These are phyloP conservation scores for Drosophila fungiperda DNA, from an alignment of 2,888 invertebrate genomes.

Conservation along the genomic window DNA sequence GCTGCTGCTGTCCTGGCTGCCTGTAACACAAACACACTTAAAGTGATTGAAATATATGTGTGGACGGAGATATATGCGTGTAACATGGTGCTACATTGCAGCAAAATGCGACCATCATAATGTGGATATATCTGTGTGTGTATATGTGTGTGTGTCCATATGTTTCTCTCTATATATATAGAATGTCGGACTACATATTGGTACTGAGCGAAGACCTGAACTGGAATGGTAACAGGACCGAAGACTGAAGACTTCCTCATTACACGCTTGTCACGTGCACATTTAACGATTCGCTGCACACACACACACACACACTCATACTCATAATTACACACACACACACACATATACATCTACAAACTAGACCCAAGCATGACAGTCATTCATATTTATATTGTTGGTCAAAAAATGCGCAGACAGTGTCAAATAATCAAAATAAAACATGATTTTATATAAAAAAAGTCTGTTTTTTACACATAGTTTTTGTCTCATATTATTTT, in stretches of 20 bases:
- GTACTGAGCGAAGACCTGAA: slow-evolving; percentile 40
- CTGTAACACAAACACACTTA: slow-evolving; percentile 77
- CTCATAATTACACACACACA: slow-evolving; percentile 38
- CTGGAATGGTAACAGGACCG: slow-evolving; percentile 20
- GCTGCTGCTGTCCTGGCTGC: slow-evolving; percentile 55
- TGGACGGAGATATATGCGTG: slow-evolving; percentile 66
- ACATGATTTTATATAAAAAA: slow-evolving; percentile 28
- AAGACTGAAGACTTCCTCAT: slow-evolving; percentile 73
- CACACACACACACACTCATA: slow-evolving; percentile 36
- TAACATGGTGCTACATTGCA: slow-evolving; percentile 64
- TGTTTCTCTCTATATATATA: slow-evolving; percentile 26
- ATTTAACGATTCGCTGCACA: slow-evolving; percentile 76
- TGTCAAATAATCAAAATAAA: slow-evolving; percentile 17
- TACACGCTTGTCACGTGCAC: slow-evolving; percentile 81
- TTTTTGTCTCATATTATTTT: background rate
- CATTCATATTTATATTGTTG: slow-evolving; percentile 77
- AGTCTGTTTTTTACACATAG: background rate
- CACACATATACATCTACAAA: slow-evolving; percentile 19
- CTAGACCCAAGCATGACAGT: slow-evolving; percentile 59
- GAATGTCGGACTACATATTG: slow-evolving; percentile 41
- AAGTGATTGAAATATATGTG: slow-evolving; percentile 79
- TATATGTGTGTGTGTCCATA: slow-evolving; percentile 18
- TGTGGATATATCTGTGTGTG: slow-evolving; percentile 4
- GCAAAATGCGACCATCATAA: slow-evolving; percentile 39
- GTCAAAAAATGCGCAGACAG: slow-evolving; percentile 35